phyloP scores from a whole-genome alignment of 2,797 vertebrate species.

The Cuculus canorus region DNA sequence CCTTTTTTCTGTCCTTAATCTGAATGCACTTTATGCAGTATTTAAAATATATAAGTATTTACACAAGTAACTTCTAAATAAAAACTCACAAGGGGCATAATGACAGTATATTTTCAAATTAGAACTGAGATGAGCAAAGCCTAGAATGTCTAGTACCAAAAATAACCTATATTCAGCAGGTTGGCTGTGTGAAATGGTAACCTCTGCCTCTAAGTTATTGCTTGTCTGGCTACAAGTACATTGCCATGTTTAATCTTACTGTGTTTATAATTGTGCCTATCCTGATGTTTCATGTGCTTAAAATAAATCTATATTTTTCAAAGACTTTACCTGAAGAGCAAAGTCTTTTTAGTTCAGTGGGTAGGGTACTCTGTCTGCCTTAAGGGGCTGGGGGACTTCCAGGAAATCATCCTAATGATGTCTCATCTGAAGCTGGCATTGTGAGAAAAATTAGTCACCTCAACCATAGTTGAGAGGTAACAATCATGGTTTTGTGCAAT shows the following conservation, averaged over 20 bases:
- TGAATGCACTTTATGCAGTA: slow-evolving; percentile 47
- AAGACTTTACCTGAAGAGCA: not conserved
- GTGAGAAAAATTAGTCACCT: not conserved
- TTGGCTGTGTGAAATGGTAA: not conserved
- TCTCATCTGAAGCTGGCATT: not conserved
- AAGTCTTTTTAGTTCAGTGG: not conserved
- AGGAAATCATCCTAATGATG: not conserved
- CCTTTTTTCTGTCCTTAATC: not conserved
- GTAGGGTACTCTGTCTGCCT: not conserved
- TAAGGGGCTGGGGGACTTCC: not conserved
- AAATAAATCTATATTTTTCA: slow-evolving; percentile 67
- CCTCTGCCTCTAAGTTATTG: slow-evolving; percentile 7
- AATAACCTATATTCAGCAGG: not conserved
- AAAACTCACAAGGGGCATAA: not conserved
- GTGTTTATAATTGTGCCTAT: slow-evolving; percentile 56
- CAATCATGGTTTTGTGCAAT: not conserved
- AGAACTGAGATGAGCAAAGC: not conserved
- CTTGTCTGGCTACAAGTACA: not conserved
- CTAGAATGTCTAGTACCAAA: not conserved
- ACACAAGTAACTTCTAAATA: not conserved
- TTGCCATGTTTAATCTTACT: not conserved
- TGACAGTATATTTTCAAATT: not conserved
- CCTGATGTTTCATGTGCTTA: slow-evolving; percentile 20
- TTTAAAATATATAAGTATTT: slow-evolving; percentile 14
- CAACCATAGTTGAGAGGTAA: not conserved